These are phyloP conservation scores for Eublepharis macularius DNA, from an alignment of 2,113 vertebrate genomes.

Conservation along the genomic window DNA sequence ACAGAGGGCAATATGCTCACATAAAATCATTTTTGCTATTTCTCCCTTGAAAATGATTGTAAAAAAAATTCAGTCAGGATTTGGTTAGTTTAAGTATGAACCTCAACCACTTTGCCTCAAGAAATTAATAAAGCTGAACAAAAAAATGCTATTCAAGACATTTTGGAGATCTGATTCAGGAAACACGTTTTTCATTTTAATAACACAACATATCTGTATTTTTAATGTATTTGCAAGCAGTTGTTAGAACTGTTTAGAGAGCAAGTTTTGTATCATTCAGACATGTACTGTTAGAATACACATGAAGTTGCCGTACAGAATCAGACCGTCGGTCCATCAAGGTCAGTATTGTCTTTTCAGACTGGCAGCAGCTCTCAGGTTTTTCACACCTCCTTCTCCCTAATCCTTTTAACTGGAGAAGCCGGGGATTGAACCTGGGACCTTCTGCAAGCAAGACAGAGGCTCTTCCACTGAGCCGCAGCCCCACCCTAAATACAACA, in stretches of 20 bases:
- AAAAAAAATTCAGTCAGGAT: neutral
- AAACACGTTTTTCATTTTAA: neutral
- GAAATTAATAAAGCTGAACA: neutral
- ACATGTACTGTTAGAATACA: too few species aligned
- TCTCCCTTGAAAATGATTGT: neutral
- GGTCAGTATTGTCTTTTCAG: too few species aligned
- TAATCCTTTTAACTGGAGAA: too few species aligned
- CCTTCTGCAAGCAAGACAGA: too few species aligned
- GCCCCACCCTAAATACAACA: neutral
- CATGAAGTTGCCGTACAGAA: too few species aligned
- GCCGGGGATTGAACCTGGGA: too few species aligned
- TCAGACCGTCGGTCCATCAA: too few species aligned
- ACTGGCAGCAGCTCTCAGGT: too few species aligned
- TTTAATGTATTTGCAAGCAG: neutral
- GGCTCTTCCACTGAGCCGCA: too few species aligned
- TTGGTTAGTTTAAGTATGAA: neutral
- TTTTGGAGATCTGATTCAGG: neutral
- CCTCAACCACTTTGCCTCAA: neutral
- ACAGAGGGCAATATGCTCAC: slow-evolving; percentile 19
- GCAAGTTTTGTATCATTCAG: neutral
- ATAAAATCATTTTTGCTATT: neutral
- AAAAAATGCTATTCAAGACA: neutral
- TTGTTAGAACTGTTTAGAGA: neutral
- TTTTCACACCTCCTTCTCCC: too few species aligned
- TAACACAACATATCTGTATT: neutral